phyloP scores from a whole-genome alignment of 2,888 invertebrate genomes.

The Yponomeuta sedellus region DNA sequence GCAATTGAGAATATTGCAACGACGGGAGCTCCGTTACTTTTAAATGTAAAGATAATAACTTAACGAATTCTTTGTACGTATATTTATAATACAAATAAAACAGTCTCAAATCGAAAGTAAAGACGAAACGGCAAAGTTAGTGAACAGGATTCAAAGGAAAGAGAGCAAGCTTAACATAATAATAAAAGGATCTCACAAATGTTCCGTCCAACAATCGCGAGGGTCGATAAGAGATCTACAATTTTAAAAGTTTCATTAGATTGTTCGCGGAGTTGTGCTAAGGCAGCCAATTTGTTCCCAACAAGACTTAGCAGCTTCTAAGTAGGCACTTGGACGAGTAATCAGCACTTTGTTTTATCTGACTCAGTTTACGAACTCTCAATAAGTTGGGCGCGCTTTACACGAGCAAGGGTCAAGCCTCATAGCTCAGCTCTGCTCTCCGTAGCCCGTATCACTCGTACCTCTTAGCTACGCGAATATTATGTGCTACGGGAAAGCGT shows the following conservation, averaged over 20 bases:
- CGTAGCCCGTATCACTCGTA: too few relatives aligned
- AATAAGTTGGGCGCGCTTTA: background rate
- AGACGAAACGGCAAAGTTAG: background rate
- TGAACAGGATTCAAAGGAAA: background rate
- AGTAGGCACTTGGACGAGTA: background rate
- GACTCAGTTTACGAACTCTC: background rate
- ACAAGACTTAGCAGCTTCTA: conserved; percentile 1
- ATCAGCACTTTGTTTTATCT: conserved; percentile 1
- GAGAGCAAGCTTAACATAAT: background rate
- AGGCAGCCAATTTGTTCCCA: background rate
- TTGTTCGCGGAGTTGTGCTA: background rate
- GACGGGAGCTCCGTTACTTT: too few relatives aligned
- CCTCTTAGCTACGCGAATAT: too few relatives aligned
- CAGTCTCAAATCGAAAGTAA: background rate
- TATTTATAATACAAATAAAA: too few relatives aligned
- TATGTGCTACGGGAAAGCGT: too few relatives aligned
- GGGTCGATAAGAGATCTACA: conserved; percentile 1
- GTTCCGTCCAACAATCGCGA: background rate
- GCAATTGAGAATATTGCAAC: too few relatives aligned
- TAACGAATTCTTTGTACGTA: too few relatives aligned
- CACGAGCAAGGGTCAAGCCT: background rate
- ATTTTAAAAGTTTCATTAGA: background rate
- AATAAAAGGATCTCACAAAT: background rate
- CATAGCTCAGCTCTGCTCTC: too few relatives aligned
- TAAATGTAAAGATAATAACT: too few relatives aligned